phyloP scores from a whole-genome alignment of 2,113 vertebrate species.

The Chrysemys picta region DNA sequence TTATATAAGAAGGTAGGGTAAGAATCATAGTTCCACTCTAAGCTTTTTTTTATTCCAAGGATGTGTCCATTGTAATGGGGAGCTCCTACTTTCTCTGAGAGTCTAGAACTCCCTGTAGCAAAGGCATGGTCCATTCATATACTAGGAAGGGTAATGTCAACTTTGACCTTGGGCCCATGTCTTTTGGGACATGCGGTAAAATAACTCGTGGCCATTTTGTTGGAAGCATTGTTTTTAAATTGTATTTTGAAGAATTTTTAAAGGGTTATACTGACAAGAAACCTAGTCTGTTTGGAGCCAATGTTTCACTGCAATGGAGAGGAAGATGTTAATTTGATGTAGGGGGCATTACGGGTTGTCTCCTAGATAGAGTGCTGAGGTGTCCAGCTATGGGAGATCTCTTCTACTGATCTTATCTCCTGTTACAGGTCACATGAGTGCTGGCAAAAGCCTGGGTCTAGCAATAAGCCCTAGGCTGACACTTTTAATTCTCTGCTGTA shows the following conservation, averaged over 20 bases:
- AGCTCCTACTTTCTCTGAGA: background rate
- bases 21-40: fast-evolving
- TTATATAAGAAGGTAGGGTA: background rate
- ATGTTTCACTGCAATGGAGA: background rate
- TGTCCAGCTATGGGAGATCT: background rate
- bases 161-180: background rate
- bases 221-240: background rate
- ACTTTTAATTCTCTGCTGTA: background rate
- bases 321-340: background rate
- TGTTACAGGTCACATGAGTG: background rate
- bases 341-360: background rate
- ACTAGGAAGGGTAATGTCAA: background rate
- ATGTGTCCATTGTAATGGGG: background rate
- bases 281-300: background rate
- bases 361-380: background rate
- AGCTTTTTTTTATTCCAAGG: background rate
- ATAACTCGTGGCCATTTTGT: background rate
- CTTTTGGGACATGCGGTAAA: background rate
- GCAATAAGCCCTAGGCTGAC: background rate
- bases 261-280: background rate
- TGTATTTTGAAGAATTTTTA: background rate
- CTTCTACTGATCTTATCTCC: background rate
- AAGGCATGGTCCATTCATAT: background rate
- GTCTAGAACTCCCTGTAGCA: background rate
- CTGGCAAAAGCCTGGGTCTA: background rate